A percentile compares a stretch with the other conserved stretches of the same genome.
phyloP scores from a whole-genome alignment of 2,888 invertebrate species.

The Eristalinus aeneus region DNA sequence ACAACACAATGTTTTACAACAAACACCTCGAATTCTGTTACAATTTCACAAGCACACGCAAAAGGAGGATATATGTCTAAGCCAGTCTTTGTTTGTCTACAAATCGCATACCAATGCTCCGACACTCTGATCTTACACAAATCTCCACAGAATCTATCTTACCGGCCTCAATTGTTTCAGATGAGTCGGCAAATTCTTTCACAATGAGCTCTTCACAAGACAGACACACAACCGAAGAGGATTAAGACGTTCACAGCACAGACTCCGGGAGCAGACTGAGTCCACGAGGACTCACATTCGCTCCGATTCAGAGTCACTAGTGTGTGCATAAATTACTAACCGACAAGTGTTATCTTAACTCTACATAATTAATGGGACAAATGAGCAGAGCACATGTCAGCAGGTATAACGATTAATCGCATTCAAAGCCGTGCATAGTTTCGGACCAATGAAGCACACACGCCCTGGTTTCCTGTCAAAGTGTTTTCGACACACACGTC shows the following conservation, averaged over 20 bases:
- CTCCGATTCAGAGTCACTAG: background rate
- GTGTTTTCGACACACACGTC: background rate
- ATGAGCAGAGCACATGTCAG: slow-evolving; percentile 56
- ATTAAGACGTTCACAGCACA: slow-evolving; percentile 24
- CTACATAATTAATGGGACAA: slow-evolving; percentile 68
- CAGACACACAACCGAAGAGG: background rate
- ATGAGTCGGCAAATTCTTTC: slow-evolving; percentile 28
- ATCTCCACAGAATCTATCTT: background rate
- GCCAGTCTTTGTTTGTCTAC: background rate
- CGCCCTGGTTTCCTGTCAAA: background rate
- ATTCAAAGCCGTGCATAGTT: slow-evolving; percentile 14
- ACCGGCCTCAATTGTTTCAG: slow-evolving; percentile 4
- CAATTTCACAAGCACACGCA: too few species aligned
- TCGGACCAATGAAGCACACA: background rate
- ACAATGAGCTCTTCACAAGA: slow-evolving; percentile 27
- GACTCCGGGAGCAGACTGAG: slow-evolving; percentile 42
- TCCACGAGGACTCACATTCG: background rate
- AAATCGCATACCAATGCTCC: background rate
- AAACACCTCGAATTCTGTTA: too few species aligned
- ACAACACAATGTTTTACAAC: too few species aligned
- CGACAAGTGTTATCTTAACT: slow-evolving; percentile 47
- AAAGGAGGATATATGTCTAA: too few species aligned
- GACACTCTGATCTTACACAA: background rate
- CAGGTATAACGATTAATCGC: slow-evolving; percentile 42
- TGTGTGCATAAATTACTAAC: slow-evolving; percentile 48